phyloP scores from a whole-genome alignment of 2,797 vertebrate genomes.

The Sparus aurata region DNA sequence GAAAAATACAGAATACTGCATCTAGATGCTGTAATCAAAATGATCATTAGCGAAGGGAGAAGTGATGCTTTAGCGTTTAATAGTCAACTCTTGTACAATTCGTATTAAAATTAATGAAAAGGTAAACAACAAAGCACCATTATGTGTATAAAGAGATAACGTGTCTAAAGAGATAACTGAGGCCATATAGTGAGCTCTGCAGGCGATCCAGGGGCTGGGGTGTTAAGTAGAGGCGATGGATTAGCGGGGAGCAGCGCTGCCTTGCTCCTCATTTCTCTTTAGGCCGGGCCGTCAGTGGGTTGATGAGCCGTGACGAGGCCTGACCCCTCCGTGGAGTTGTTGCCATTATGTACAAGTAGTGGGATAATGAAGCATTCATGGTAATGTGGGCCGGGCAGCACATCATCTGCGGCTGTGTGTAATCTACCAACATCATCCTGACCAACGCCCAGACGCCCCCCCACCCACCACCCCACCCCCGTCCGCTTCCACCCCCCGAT shows the following conservation, averaged over 20 bases:
- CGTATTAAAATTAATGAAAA: conserved; percentile 22
- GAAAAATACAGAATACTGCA: not conserved
- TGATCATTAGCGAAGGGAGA: not conserved
- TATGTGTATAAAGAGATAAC: conserved; percentile 34
- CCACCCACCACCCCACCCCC: conserved; percentile 13
- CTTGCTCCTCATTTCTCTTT: conserved; percentile 83
- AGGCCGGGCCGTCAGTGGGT: conserved; percentile 85
- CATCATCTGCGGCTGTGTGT: conserved; percentile 80
- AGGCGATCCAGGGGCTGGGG: conserved; percentile 62
- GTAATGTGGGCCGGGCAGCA: conserved; percentile 83
- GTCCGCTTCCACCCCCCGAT: not conserved
- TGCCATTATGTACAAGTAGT: conserved; percentile 90
- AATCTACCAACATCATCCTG: conserved; percentile 74
- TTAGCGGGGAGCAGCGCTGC: conserved; percentile 83
- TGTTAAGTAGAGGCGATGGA: conserved; percentile 87
- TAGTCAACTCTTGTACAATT: conserved; percentile 9
- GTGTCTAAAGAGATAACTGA: conserved; percentile 67
- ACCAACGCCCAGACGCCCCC: conserved; percentile 59
- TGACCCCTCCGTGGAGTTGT: conserved; percentile 88
- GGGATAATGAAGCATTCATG: conserved; percentile 91
- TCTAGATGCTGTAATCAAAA: not conserved
- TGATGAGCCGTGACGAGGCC: conserved; percentile 88
- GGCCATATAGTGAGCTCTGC: conserved; percentile 66
- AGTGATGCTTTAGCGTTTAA: no score
- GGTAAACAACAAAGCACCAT: conserved; percentile 20